Evolutionary conservation across 2,797 vertebrate species (phyloP).

Genomic region (Anabas testudineus): DNA sequence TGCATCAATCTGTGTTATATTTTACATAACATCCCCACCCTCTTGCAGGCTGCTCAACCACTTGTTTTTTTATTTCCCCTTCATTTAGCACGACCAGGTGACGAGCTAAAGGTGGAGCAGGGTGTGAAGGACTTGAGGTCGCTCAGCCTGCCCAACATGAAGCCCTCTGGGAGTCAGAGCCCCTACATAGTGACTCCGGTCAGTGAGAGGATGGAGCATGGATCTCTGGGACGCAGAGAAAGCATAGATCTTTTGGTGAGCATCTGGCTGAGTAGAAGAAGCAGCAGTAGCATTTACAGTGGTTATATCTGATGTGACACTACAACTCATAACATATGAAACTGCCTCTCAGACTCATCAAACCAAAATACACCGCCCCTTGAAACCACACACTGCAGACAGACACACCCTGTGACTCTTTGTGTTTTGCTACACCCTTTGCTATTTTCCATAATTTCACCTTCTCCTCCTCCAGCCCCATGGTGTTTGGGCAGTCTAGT

Average conservation of each 20-base stretch:
- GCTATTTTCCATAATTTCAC: slow-evolving; percentile 46
- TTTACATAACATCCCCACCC: not conserved
- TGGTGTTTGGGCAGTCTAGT: slow-evolving; percentile 11
- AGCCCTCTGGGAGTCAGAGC: slow-evolving; percentile 73
- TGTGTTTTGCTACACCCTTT: slow-evolving; percentile 22
- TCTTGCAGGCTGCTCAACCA: not conserved
- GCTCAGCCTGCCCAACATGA: slow-evolving; percentile 90
- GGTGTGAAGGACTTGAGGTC: slow-evolving; percentile 88
- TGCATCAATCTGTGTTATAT: no score
- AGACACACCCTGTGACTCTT: slow-evolving; percentile 42
- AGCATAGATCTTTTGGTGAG: slow-evolving; percentile 83
- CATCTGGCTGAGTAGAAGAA: not conserved
- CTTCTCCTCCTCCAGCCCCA: slow-evolving; percentile 34
- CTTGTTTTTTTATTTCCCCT: not conserved
- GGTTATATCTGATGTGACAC: not conserved
- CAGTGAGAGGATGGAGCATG: slow-evolving; percentile 76
- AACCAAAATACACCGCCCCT: slow-evolving; percentile 13
- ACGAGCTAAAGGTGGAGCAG: slow-evolving; percentile 93
- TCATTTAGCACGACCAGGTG: slow-evolving; percentile 88
- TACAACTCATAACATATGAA: not conserved
- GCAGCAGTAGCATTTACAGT: not conserved
- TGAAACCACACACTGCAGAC: slow-evolving; percentile 6
- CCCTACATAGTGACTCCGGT: slow-evolving; percentile 81
- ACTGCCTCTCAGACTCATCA: slow-evolving; percentile 20
- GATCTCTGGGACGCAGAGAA: slow-evolving; percentile 77